These are phyloP conservation scores for Trachelipus rathkii DNA, from an alignment of 1,140 invertebrate species.

Conservation along the genomic window DNA sequence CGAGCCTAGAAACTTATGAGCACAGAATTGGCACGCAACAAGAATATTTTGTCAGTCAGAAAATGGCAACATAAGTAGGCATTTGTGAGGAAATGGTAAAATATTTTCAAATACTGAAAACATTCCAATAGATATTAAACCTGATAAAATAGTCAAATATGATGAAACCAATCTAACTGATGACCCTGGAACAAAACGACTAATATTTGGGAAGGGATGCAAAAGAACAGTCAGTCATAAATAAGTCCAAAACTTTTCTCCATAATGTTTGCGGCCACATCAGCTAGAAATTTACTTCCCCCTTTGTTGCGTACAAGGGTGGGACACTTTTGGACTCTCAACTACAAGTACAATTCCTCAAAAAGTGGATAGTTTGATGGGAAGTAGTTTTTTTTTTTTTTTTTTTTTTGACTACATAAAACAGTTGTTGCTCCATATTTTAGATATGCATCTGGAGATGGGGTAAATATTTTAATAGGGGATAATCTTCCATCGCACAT, in stretches of 20 bases:
- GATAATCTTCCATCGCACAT: slow-evolving; percentile 2
- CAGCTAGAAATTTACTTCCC: neutral
- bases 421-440: neutral
- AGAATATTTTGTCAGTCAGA: neutral
- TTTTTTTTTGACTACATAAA: neutral
- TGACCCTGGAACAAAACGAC: neutral
- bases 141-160: neutral
- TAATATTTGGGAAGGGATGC: neutral
- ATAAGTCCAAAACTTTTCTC: neutral
- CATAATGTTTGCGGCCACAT: neutral
- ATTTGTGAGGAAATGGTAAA: neutral
- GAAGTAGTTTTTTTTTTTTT: too few relatives aligned
- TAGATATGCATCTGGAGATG: neutral
- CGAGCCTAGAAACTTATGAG: neutral
- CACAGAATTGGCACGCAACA: neutral
- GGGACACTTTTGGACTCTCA: neutral
- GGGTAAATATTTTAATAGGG: neutral
- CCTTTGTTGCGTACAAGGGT: slow-evolving; percentile 1
- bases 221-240: neutral
- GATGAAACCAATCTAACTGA: neutral
- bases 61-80: neutral
- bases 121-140: neutral
- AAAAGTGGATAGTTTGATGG: neutral
- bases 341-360: neutral
- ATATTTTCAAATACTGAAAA: neutral